Evolutionary conservation across 2,797 vertebrate species (phyloP), one percentile per base, ranked within the genome.

Genomic region (Phoxinus dragarum): DNA sequence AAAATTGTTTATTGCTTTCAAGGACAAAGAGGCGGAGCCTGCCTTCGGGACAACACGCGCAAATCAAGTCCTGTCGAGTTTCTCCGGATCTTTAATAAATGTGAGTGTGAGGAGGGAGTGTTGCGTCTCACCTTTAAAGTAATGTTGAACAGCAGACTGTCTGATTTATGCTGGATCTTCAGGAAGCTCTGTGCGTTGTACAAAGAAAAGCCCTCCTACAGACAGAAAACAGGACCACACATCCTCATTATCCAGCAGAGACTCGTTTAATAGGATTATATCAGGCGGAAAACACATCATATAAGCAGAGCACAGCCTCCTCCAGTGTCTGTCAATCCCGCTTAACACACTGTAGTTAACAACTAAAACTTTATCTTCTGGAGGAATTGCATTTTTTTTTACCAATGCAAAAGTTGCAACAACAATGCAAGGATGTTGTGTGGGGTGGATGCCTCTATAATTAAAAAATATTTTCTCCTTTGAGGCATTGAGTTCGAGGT

Each of bases 171-270:
- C 19, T 95, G 94, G 80, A 97, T 91, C 93, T 96, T 97, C 87
- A 97, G 85, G 93, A 92, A 96, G 61, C 94, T 94, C 66, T 93
- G 92, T 81, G 94, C 94, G 86, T 93, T 91, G 10, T 95, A 90
- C 87, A 98, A 91, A 49, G 95, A 96, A 84, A 98, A 95, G 8
- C 96, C 95, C 92, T 97, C 98, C 98, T 99, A 91, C 93, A 94
- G 23, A 92, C 17, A 34, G 54, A 76, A 74, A 86, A 80, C n/a
- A 59, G 49, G 47, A 82, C 71, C 80, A 31, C 92, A 89, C 90
- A 89, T 78, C 56, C n/a, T 56, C 73, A 84, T 84, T 40, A 68
- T 84, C 59, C 38, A 16, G 52, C 82, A 69, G 59, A 44, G 61
- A 40, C 82, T 77, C 36, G 4, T 76, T 56, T 84, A 69, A 78